Conservation (phyloP, 2,113 vertebrate genomes). For the Parus major region DNA sequence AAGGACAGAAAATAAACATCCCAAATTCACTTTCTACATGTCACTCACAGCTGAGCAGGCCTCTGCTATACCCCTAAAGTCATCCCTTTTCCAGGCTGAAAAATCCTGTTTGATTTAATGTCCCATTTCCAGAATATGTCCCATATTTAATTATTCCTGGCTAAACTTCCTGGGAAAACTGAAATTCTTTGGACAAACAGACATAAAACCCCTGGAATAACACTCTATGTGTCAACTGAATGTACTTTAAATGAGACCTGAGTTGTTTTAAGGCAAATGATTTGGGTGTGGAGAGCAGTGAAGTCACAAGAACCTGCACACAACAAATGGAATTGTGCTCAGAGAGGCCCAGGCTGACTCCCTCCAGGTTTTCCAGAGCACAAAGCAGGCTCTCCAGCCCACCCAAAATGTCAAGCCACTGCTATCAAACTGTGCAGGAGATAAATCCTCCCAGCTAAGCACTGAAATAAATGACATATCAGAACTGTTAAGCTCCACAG, state of each 20-base stretch:
- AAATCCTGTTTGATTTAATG: not conserved
- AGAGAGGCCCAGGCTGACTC: not conserved
- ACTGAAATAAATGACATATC: not conserved
- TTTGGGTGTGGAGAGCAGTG: not conserved
- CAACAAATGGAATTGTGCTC: not conserved
- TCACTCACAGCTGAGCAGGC: not conserved
- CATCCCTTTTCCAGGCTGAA: not conserved
- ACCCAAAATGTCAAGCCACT: not conserved
- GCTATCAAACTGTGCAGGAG: not conserved
- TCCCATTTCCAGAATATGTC: not conserved
- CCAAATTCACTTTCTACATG: not conserved
- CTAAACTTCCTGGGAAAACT: not conserved
- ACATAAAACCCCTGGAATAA: not conserved
- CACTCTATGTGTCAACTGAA: not conserved
- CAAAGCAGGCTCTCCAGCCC: not conserved
- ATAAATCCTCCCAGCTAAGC: slow-evolving; percentile 23
- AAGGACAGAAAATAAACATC: not conserved
- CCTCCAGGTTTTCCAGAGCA: not conserved
- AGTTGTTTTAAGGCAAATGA: not conserved
- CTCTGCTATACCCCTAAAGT: not conserved
- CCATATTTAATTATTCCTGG: not conserved
- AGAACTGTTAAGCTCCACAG: not conserved
- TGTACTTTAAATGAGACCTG: not conserved
- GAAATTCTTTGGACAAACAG: not conserved
- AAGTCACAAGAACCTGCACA: not conserved